A percentile compares a stretch with the other conserved stretches of the same genome.
Evolutionary conservation across 1,140 invertebrate genomes (phyloP).

Genomic region (Scylla paramamosain): DNA sequence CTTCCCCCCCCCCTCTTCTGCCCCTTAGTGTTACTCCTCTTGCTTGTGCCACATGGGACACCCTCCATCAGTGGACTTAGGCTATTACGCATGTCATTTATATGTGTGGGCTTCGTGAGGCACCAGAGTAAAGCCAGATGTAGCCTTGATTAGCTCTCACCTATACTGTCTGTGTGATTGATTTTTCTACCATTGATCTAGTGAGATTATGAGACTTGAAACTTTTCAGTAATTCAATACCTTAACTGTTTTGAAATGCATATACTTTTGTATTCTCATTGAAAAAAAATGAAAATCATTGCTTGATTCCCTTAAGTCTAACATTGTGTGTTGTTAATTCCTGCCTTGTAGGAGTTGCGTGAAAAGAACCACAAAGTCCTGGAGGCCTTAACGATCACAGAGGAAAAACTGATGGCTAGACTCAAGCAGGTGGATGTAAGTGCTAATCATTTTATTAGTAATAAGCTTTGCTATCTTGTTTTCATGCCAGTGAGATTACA

Average conservation of each 20-base stretch:
- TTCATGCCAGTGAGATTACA: not conserved
- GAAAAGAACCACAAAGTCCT: conserved; percentile 75
- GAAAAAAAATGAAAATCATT: conserved; percentile 36
- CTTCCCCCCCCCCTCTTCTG: conserved; percentile 14
- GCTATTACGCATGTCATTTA: conserved; percentile 64
- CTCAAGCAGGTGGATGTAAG: conserved; percentile 76
- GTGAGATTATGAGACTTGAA: conserved; percentile 10
- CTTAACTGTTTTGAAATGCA: conserved; percentile 24
- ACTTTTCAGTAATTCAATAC: not conserved
- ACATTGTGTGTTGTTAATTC: conserved; percentile 70
- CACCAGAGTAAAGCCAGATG: conserved; percentile 40
- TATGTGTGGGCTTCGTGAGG: conserved; percentile 36
- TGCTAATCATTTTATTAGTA: conserved; percentile 61
- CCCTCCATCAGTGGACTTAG: conserved; percentile 41
- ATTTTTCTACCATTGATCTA: conserved; percentile 36
- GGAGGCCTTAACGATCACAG: conserved; percentile 74
- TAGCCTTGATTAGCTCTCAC: conserved; percentile 60
- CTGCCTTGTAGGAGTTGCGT: conserved; percentile 73
- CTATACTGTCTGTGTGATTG: conserved; percentile 33
- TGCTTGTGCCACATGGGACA: conserved; percentile 55
- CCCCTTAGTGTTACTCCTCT: conserved; percentile 57
- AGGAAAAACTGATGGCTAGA: conserved; percentile 74
- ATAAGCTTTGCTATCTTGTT: conserved; percentile 15
- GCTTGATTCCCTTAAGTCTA: conserved; percentile 64
- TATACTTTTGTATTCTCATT: not conserved